These are phyloP conservation scores for Cynoglossus semilaevis DNA, from an alignment of 2,113 vertebrate species.

Conservation along the genomic window DNA sequence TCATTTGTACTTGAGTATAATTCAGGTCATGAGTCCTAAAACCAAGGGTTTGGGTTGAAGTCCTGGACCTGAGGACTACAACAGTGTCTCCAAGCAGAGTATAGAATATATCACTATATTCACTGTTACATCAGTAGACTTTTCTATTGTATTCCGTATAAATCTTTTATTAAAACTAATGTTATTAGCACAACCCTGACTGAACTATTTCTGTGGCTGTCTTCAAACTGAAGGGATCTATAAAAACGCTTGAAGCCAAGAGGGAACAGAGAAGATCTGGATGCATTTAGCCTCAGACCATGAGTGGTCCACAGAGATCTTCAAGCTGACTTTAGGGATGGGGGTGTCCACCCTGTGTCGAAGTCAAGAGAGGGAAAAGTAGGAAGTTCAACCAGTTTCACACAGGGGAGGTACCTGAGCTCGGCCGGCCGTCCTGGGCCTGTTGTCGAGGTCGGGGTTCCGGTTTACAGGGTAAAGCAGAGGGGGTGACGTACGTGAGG, in stretches of 20 bases:
- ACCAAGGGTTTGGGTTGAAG: too few species aligned
- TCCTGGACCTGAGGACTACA: too few species aligned
- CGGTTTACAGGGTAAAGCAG: slow-evolving; percentile 70
- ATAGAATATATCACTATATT: slow-evolving; percentile 1
- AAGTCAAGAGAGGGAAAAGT: slow-evolving; percentile 35
- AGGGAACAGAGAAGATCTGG: slow-evolving; percentile 41
- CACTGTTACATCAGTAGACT: neutral
- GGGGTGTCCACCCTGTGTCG: slow-evolving; percentile 13
- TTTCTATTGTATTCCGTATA: neutral
- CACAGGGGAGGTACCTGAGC: slow-evolving; percentile 90
- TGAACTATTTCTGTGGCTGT: too few species aligned
- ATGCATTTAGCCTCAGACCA: slow-evolving; percentile 50
- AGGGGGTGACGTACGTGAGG: slow-evolving; percentile 85
- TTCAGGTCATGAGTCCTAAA: too few species aligned
- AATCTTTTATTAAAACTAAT: slow-evolving; percentile 10
- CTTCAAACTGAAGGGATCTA: neutral
- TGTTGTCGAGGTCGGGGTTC: slow-evolving; percentile 73
- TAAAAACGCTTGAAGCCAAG: slow-evolving; percentile 5
- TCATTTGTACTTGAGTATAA: too few species aligned
- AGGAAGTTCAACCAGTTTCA: slow-evolving; percentile 61
- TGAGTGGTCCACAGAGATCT: neutral
- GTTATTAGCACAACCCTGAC: too few species aligned
- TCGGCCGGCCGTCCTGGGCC: slow-evolving; percentile 77
- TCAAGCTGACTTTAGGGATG: slow-evolving; percentile 25
- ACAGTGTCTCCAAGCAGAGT: too few species aligned